phyloP scores from a whole-genome alignment of 1,140 invertebrate species.

The Oppia nitens region DNA sequence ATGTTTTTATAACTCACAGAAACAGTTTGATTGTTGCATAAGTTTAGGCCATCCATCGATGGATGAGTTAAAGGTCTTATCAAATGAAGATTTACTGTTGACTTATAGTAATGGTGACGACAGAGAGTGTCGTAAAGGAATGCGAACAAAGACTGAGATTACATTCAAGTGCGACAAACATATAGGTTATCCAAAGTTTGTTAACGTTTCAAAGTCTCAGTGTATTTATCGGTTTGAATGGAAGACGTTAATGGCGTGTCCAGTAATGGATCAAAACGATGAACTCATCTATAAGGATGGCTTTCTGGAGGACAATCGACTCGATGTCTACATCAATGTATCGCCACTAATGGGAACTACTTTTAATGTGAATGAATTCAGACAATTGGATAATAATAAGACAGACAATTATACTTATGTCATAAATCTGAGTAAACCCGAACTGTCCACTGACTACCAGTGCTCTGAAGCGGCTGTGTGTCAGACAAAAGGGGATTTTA shows the following conservation, averaged over 20 bases:
- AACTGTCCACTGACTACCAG: background rate
- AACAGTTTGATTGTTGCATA: background rate
- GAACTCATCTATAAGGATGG: background rate
- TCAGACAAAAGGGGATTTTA: slow-evolving; percentile 19
- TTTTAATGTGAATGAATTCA: background rate
- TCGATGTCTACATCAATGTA: background rate
- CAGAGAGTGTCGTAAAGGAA: background rate
- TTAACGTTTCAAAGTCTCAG: slow-evolving; percentile 13
- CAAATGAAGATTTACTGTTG: slow-evolving; percentile 11
- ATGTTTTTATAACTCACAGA: background rate
- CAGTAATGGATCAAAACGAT: background rate
- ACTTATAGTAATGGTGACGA: slow-evolving; percentile 12
- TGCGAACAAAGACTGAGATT: background rate
- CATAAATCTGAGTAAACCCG: slow-evolving; percentile 14
- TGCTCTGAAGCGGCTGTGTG: slow-evolving; percentile 20
- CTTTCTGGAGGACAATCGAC: background rate
- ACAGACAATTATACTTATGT: slow-evolving; percentile 19
- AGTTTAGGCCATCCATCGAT: background rate
- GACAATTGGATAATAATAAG: background rate
- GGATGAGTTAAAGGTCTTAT: background rate
- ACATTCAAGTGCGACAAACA: slow-evolving; percentile 11
- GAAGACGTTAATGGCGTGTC: slow-evolving; percentile 27
- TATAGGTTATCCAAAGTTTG: slow-evolving; percentile 7
- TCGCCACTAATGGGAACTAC: background rate
- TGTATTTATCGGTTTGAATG: slow-evolving; percentile 28